A percentile compares a stretch with the other conserved stretches of the same genome.
These are phyloP conservation scores for Cynopterus brachyotis DNA, from an alignment of 2,113 vertebrate genomes.

Conservation along the genomic window DNA sequence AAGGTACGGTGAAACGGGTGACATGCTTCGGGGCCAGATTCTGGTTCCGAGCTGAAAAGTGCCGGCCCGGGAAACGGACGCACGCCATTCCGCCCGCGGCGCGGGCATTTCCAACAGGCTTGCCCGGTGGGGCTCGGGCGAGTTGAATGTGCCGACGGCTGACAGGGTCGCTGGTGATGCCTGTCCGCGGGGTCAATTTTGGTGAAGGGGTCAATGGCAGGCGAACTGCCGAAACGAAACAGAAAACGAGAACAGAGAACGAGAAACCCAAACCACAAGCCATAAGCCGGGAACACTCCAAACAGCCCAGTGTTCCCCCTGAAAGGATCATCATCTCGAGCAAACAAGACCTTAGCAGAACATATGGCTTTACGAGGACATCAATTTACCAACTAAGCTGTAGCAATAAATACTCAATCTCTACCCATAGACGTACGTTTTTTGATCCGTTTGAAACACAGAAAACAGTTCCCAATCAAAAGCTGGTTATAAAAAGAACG, in stretches of 20 bases:
- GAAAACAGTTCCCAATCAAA: conserved; percentile 94
- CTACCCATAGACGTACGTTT: conserved; percentile 89
- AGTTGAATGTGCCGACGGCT: conserved; percentile 74
- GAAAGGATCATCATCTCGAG: conserved; percentile 80
- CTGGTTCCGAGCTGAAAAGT: conserved; percentile 72
- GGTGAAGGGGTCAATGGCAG: conserved; percentile 85
- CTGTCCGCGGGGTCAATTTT: conserved; percentile 77
- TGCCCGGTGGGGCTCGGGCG: conserved; percentile 72
- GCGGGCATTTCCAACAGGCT: conserved; percentile 72
- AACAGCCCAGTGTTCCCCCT: conserved; percentile 83
- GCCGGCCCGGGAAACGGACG: conserved; percentile 73
- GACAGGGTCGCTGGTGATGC: conserved; percentile 77
- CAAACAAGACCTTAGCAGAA: conserved; percentile 86
- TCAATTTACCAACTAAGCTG: conserved; percentile 86
- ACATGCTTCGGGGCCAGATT: conserved; percentile 82
- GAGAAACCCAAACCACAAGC: conserved; percentile 78
- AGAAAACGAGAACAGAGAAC: conserved; percentile 49
- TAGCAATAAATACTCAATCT: conserved; percentile 95
- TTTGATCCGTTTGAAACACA: conserved; percentile 89
- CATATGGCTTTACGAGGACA: conserved; percentile 89
- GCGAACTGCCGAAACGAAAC: conserved; percentile 81
- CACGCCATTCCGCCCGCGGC: conserved; percentile 77
- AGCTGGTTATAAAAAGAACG: conserved; percentile 91
- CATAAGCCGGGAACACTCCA: conserved; percentile 87
- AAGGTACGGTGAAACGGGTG: conserved; percentile 83